phyloP scores from a whole-genome alignment of 2,113 vertebrate genomes.

The Haplochromis vanheusdeni region DNA sequence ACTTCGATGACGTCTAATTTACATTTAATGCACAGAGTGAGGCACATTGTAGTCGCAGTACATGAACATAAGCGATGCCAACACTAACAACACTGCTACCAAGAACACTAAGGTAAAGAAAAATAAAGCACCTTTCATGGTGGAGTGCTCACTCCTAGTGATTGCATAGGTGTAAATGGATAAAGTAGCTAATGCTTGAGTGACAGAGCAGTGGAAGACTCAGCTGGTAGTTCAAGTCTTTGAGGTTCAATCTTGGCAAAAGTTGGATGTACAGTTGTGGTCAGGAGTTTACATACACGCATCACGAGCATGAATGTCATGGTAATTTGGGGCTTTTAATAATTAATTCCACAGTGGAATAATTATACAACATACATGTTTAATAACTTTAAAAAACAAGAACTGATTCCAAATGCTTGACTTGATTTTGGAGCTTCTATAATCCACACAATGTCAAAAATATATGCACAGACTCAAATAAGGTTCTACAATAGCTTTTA shows the following conservation, averaged over 20 bases:
- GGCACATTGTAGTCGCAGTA: slow-evolving; percentile 55
- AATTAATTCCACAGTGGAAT: background rate
- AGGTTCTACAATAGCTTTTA: background rate
- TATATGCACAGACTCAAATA: background rate
- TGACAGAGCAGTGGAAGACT: slow-evolving; percentile 42
- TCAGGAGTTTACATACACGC: background rate
- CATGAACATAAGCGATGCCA: slow-evolving; percentile 11
- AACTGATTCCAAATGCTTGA: background rate
- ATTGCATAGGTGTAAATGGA: slow-evolving; percentile 58
- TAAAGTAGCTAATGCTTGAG: background rate
- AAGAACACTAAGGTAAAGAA: background rate
- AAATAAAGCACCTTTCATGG: slow-evolving; percentile 40
- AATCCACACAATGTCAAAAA: rapidly evolving
- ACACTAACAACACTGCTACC: slow-evolving; percentile 10
- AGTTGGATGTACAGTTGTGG: background rate
- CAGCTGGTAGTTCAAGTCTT: slow-evolving; percentile 27
- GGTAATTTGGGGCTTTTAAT: background rate
- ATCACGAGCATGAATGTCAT: background rate
- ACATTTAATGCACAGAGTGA: slow-evolving; percentile 58
- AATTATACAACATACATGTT: background rate
- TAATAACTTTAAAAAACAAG: background rate
- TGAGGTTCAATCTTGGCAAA: slow-evolving; percentile 32
- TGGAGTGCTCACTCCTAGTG: slow-evolving; percentile 13
- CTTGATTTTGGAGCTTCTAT: background rate
- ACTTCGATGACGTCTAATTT: slow-evolving; percentile 39